These are phyloP conservation scores for Megaceryle maxima DNA, from an alignment of 2,113 vertebrate species.

Conservation along the genomic window DNA sequence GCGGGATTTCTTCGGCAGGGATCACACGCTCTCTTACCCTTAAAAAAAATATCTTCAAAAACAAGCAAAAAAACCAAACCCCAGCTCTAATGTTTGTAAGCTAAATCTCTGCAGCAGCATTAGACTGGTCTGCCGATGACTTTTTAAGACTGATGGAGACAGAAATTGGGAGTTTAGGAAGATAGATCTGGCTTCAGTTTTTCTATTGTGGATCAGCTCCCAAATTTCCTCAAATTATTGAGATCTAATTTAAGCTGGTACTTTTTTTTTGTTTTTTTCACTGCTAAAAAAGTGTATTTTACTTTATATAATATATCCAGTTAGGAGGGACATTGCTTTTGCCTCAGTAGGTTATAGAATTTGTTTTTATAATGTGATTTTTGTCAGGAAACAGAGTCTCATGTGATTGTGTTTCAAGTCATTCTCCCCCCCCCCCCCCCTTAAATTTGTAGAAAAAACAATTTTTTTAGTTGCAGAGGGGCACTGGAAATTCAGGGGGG, in stretches of 20 bases:
- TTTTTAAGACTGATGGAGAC: constrained; percentile 13
- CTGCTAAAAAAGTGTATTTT: not conserved
- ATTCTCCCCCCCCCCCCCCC: not conserved
- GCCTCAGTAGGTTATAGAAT: not conserved
- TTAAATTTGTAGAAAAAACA: not conserved
- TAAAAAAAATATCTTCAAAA: not conserved
- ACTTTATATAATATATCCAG: not conserved
- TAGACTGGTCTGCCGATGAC: not conserved
- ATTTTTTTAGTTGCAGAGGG: not conserved
- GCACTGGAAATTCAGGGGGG: not conserved
- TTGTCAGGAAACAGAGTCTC: not conserved
- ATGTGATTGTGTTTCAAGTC: not conserved
- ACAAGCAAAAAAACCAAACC: too few relatives aligned
- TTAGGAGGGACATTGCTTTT: not conserved
- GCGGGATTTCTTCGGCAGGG: not conserved
- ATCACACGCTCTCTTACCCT: not conserved
- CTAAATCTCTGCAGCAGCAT: not conserved
- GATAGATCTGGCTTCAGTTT: not conserved
- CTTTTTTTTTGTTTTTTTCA: not conserved
- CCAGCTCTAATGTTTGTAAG: fast-evolving
- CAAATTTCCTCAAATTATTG: not conserved
- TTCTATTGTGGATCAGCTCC: not conserved
- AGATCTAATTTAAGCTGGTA: not conserved
- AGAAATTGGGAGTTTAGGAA: not conserved
- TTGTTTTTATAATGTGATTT: not conserved